Evolutionary conservation across 2,888 invertebrate genomes (phyloP).

Genomic region (Euplexia lucipara): DNA sequence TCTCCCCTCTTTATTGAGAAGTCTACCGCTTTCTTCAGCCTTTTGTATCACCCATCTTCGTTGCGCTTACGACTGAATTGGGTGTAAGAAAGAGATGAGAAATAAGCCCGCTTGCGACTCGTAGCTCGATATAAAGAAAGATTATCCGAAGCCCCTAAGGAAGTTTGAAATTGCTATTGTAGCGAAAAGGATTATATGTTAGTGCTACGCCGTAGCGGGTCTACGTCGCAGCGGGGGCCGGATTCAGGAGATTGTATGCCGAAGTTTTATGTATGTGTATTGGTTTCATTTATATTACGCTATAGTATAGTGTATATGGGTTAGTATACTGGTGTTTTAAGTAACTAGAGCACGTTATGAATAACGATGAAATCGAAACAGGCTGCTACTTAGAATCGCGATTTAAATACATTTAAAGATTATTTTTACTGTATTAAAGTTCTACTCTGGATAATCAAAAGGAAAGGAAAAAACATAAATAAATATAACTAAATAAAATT

Average conservation of each 20-base stretch:
- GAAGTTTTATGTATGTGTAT: conserved; percentile 70
- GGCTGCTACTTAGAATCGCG: too few relatives aligned
- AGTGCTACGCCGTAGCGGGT: conserved; percentile 89
- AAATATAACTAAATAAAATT: too few relatives aligned
- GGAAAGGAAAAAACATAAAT: too few relatives aligned
- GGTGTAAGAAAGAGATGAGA: conserved; percentile 72
- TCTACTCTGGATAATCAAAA: too few relatives aligned
- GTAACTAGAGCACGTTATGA: background rate
- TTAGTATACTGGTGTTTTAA: conserved; percentile 4
- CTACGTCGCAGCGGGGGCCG: conserved; percentile 79
- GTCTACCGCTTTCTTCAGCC: conserved; percentile 84
- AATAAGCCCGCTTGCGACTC: conserved; percentile 79
- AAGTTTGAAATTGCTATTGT: conserved; percentile 92
- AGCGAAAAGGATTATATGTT: conserved; percentile 92
- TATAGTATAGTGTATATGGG: conserved; percentile 24
- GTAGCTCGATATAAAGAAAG: conserved; percentile 91
- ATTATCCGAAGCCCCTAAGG: conserved; percentile 91
- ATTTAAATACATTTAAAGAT: too few relatives aligned
- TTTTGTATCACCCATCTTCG: conserved; percentile 71
- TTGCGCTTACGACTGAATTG: conserved; percentile 58
- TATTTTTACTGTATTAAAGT: too few relatives aligned
- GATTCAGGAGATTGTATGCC: conserved; percentile 78
- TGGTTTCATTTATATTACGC: conserved; percentile 58
- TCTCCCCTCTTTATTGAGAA: conserved; percentile 90
- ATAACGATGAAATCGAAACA: background rate